Base-by-base conservation (phyloP, 64 coral and sea anemone genomes). In the Pocillopora verrucosa region DNA sequence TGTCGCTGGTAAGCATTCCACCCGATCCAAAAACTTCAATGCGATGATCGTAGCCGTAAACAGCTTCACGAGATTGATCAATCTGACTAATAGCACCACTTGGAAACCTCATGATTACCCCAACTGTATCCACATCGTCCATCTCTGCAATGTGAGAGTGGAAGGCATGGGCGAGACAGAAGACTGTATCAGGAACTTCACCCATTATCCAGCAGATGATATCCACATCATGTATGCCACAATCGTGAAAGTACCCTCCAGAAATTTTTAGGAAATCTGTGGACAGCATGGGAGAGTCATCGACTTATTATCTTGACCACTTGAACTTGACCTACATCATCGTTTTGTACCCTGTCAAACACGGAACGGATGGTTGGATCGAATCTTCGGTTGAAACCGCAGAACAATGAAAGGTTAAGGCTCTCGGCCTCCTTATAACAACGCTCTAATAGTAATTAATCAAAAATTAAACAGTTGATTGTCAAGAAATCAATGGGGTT, bases 11-110 rank as follows among this genome's bases (percentile, higher is more conserved):
- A 12, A 98, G 56, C 96, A 98, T 94, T 1, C 92, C 96, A 78
- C 87, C 92, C n/a, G 94, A 83, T n/a, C 96, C 96, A 88, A 94
- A 94, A 1, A 98, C 96, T 26, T 98, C 96, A 10, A 98, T 13
- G 15, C 92, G 73, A 57, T 98, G 96, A 60, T 98, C 96, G 45
- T 98, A 94, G 0, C 96, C 96, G 89, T 80, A 98, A 17, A 77
- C 78, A 10, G 92, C 85, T 58, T 79, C 82, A 19, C 96, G 86
- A 2, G 93, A 94, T 10, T 94, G 12, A 88, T 98, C 92, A 61
- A 98, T 92, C 11, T 90, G 68, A 41, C 89, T 93, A 20, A 98
- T 84, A 10, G 76, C 74, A 19, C 96, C 96, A 82, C 92, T 92
- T 22, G 96, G 96, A 78, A 98, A 98, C 37, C 92, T 98, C 59